Percentiles rank a stretch among this genome's conserved stretches.
Evolutionary conservation across 2,888 invertebrate species (phyloP).

Genomic region (Volucella zonaria): DNA sequence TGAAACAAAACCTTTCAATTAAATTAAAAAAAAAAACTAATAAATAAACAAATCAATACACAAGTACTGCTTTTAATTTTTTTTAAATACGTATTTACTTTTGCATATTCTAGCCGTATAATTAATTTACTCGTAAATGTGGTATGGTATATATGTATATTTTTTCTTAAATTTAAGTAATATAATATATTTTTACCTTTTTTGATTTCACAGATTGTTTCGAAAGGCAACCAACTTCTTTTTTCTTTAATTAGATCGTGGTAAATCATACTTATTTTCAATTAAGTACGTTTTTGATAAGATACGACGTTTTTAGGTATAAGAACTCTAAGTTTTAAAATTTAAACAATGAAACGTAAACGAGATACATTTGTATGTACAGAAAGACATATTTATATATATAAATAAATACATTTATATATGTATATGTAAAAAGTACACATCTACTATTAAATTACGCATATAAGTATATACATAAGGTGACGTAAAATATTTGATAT

Average conservation of each 20-base stretch:
- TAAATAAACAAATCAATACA: slow-evolving; percentile 1
- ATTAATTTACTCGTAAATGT: neutral
- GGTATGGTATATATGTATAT: neutral
- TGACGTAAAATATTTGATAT: slow-evolving; percentile 66
- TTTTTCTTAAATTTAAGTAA: slow-evolving; percentile 18
- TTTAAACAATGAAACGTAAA: slow-evolving; percentile 33
- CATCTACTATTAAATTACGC: slow-evolving; percentile 56
- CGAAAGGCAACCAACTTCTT: neutral
- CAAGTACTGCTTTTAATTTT: neutral
- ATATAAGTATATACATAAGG: slow-evolving; percentile 57
- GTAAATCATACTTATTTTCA: slow-evolving; percentile 65
- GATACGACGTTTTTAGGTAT: slow-evolving; percentile 51
- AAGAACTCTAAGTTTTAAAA: slow-evolving; percentile 68
- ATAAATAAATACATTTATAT: slow-evolving; percentile 52
- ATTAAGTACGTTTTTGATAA: slow-evolving; percentile 65
- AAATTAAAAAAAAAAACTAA: slow-evolving; percentile 20
- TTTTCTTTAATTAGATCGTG: slow-evolving; percentile 19
- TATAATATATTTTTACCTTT: slow-evolving; percentile 10
- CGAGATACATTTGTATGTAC: neutral
- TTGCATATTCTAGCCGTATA: slow-evolving; percentile 7
- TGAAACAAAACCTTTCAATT: slow-evolving; percentile 80
- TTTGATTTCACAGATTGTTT: neutral
- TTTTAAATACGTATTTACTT: slow-evolving; percentile 18
- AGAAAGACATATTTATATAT: slow-evolving; percentile 43
- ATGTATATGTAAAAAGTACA: slow-evolving; percentile 65